A percentile compares a stretch with the other conserved stretches of the same genome.
These are phyloP conservation scores for Hedychridium roseum DNA, from an alignment of 2,888 invertebrate species.

Conservation along the genomic window DNA sequence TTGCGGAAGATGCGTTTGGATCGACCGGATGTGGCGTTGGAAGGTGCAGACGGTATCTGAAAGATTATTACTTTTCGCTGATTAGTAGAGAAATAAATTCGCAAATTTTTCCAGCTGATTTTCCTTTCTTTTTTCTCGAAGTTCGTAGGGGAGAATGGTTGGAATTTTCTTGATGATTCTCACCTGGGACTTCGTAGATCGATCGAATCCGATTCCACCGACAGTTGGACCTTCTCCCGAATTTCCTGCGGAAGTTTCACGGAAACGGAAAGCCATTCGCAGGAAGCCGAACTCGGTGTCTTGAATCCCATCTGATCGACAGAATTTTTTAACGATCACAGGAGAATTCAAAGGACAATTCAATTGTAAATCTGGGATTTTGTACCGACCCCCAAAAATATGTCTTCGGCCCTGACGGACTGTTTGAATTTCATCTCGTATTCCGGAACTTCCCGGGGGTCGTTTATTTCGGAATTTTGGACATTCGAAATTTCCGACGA, in stretches of 20 bases:
- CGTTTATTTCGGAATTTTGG: constrained; percentile 54
- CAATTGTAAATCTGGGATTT: neutral
- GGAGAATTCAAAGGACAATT: neutral
- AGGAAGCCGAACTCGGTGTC: constrained; percentile 80
- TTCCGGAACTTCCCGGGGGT: constrained; percentile 73
- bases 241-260: constrained; percentile 80
- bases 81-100: constrained; percentile 10
- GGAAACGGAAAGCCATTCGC: constrained; percentile 85
- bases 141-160: neutral
- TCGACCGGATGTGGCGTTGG: constrained; percentile 84
- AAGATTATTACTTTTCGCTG: constrained; percentile 19
- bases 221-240: constrained; percentile 77
- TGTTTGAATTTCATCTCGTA: constrained; percentile 88
- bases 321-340: constrained; percentile 8
- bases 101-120: too few relatives aligned
- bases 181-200: constrained; percentile 59
- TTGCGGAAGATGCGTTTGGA: constrained; percentile 81
- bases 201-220: constrained; percentile 64
- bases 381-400: constrained; percentile 77
- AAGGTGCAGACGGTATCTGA: constrained; percentile 74
- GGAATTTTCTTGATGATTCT: constrained; percentile 12
- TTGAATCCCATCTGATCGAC: constrained; percentile 78
- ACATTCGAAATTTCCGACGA: constrained; percentile 41
- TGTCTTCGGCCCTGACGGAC: constrained; percentile 83
- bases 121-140: too few relatives aligned